These are phyloP conservation scores for Morpho helenor DNA, from an alignment of 2,888 invertebrate species.

Conservation along the genomic window DNA sequence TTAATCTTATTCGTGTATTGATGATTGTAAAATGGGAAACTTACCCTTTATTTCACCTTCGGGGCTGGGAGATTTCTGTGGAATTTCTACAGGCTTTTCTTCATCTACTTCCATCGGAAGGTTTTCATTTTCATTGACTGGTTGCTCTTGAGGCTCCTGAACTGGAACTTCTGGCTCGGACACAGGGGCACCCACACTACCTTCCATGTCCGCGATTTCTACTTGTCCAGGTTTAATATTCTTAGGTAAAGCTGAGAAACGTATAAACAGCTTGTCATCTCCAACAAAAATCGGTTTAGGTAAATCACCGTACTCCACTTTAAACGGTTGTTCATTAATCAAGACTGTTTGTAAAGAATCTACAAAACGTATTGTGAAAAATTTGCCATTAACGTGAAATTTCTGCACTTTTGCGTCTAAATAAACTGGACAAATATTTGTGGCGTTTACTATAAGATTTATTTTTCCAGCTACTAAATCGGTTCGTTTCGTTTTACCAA, in stretches of 20 bases:
- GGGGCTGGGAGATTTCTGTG: constrained; percentile 55
- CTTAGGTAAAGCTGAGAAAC: constrained; percentile 88
- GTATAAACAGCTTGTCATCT: constrained; percentile 88
- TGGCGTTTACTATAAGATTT: constrained; percentile 89
- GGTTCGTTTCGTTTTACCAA: constrained; percentile 86
- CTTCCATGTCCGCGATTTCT: constrained; percentile 86
- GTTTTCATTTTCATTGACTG: constrained; percentile 29
- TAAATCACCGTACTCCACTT: constrained; percentile 90
- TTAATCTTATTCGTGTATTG: too few relatives aligned
- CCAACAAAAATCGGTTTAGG: constrained; percentile 88
- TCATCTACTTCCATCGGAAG: constrained; percentile 47
- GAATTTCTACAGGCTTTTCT: constrained; percentile 33
- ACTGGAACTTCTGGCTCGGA: constrained; percentile 33
- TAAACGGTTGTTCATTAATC: constrained; percentile 87
- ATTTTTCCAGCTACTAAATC: constrained; percentile 93
- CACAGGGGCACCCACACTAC: constrained; percentile 38
- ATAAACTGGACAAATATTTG: constrained; percentile 88
- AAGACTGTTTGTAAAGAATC: constrained; percentile 87
- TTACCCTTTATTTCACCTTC: constrained; percentile 63
- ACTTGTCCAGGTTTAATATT: constrained; percentile 85
- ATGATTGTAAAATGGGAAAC: not conserved
- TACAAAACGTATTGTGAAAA: constrained; percentile 88
- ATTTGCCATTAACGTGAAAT: constrained; percentile 85
- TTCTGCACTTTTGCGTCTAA: constrained; percentile 91
- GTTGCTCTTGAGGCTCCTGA: constrained; percentile 8